Percentiles rank a stretch among this genome's conserved stretches.
Evolutionary conservation across 2,797 vertebrate species (phyloP).

Genomic region (Epinephelus awoara): DNA sequence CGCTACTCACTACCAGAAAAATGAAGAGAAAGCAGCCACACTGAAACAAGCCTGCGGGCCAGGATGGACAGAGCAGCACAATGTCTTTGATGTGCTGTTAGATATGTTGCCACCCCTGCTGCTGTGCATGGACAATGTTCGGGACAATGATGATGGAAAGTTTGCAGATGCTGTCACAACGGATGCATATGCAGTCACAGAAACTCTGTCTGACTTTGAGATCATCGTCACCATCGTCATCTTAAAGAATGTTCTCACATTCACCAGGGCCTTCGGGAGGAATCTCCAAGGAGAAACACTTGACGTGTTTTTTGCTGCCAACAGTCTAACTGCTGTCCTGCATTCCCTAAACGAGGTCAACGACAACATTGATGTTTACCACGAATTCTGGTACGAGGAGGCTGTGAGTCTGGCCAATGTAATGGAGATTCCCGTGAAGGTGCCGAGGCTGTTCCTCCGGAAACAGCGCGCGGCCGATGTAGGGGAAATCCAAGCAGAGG

Average conservation of each 20-base stretch:
- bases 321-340: constrained; percentile 93
- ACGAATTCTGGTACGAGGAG: constrained; percentile 99
- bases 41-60: constrained; percentile 87
- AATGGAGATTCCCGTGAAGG: constrained; percentile 88
- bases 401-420: constrained; percentile 88
- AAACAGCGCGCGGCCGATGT: constrained; percentile 86
- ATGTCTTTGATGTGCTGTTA: constrained; percentile 91
- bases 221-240: constrained; percentile 92
- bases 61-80: constrained; percentile 92
- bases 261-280: constrained; percentile 95
- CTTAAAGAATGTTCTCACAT: constrained; percentile 93
- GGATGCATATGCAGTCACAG: constrained; percentile 88
- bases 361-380: constrained; percentile 97
- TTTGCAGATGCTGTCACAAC: constrained; percentile 76
- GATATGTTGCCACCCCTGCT: constrained; percentile 91
- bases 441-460: constrained; percentile 91
- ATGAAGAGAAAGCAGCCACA: constrained; percentile 84
- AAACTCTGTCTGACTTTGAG: constrained; percentile 93
- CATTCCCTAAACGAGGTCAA: constrained; percentile 96
- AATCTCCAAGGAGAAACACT: constrained; percentile 95
- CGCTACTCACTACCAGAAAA: constrained; percentile 88
- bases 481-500: constrained; percentile 89
- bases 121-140: constrained; percentile 91
- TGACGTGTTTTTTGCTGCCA: constrained; percentile 94
- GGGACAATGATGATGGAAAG: constrained; percentile 82